phyloP scores from a whole-genome alignment of 2,888 invertebrate species.

The Chrysolina oricalcia region DNA sequence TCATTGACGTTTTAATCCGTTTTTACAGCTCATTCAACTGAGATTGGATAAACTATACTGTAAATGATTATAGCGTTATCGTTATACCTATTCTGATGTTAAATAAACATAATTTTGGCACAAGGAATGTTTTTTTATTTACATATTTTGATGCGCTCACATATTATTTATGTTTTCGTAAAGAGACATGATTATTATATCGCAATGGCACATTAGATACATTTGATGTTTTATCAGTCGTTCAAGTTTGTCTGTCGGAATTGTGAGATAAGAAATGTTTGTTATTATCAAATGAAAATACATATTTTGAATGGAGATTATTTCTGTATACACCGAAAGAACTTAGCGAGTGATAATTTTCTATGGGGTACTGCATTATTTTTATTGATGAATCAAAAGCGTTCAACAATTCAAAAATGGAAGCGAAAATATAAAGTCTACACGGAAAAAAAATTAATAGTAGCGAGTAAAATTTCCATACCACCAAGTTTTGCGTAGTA shows the following conservation, averaged over 20 bases:
- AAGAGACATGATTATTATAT: no score
- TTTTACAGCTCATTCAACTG: no score
- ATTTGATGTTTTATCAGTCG: no score
- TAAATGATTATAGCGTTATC: neutral
- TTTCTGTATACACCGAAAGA: neutral
- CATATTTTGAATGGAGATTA: neutral
- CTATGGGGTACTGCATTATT: neutral
- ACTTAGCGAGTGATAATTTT: neutral
- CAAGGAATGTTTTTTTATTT: neutral
- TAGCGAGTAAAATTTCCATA: no score
- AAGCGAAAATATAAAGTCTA: no score
- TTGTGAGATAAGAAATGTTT: neutral
- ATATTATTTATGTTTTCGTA: neutral
- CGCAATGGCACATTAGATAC: neutral
- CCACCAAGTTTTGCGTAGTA: no score
- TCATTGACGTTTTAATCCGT: no score
- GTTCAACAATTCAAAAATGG: neutral
- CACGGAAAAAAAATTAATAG: no score
- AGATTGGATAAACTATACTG: no score
- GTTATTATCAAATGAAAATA: neutral
- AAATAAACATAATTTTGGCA: neutral
- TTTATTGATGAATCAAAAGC: neutral
- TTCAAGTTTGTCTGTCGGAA: no score
- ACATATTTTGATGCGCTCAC: neutral
- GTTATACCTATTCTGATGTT: neutral